Evolutionary conservation across 2,113 vertebrate genomes (phyloP).

Genomic region (Amazona vittata): DNA sequence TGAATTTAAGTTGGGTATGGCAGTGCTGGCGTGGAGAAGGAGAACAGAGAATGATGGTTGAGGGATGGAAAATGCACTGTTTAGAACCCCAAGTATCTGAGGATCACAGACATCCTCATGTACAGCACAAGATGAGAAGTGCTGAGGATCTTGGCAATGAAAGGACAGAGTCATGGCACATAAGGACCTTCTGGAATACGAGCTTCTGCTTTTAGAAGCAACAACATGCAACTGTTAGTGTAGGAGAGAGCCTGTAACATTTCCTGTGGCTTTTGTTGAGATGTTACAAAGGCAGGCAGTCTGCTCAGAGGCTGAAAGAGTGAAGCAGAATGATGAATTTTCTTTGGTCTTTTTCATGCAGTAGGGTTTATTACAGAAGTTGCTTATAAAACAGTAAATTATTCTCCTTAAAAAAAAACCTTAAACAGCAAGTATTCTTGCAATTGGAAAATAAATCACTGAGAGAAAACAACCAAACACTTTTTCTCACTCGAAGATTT

Average conservation of each 20-base stretch:
- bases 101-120: not conserved
- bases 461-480: rapidly evolving
- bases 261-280: not conserved
- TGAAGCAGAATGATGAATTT: not conserved
- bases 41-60: not conserved
- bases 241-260: not conserved
- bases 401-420: not conserved
- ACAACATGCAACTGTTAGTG: not conserved
- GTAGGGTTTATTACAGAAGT: not conserved
- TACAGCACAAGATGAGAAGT: not conserved
- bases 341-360: not conserved
- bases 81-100: not conserved
- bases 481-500: not conserved
- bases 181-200: not conserved
- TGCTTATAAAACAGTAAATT: not conserved
- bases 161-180: not conserved
- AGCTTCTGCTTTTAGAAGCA: not conserved
- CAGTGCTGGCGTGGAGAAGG: not conserved
- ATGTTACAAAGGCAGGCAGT: not conserved
- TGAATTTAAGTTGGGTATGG: not conserved
- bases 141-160: not conserved
- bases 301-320: not conserved
- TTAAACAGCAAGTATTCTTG: not conserved
- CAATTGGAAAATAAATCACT: not conserved
- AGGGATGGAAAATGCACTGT: not conserved